These are phyloP conservation scores for Myiothlypis coronata DNA, from an alignment of 2,797 vertebrate genomes.

Conservation along the genomic window DNA sequence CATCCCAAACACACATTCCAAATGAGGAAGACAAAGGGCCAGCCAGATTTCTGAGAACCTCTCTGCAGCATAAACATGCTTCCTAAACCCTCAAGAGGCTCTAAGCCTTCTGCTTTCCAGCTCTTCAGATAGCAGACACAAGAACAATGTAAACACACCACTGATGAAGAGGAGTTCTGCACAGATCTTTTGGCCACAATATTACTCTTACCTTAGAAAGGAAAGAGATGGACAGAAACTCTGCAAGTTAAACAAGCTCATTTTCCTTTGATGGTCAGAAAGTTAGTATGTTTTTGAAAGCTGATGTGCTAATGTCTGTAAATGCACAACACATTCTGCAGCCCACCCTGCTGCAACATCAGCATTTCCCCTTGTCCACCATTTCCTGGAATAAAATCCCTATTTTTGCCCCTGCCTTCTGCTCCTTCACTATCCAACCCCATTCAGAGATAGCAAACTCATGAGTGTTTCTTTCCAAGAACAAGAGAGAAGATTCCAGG, in stretches of 20 bases:
- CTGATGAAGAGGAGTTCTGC: background rate
- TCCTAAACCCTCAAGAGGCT: background rate
- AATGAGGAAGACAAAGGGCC: background rate
- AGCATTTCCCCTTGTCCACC: background rate
- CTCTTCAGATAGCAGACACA: background rate
- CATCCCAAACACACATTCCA: background rate
- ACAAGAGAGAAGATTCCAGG: background rate
- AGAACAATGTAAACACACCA: fast-evolving
- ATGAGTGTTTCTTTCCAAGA: background rate
- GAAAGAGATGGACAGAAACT: background rate
- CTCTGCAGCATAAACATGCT: background rate
- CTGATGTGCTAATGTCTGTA: background rate
- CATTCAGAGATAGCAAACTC: background rate
- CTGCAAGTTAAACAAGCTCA: background rate
- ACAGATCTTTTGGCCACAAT: background rate
- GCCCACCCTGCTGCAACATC: background rate
- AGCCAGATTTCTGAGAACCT: background rate
- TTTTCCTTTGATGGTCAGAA: background rate
- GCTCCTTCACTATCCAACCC: background rate
- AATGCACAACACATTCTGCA: fast-evolving
- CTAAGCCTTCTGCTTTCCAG: background rate
- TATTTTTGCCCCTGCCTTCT: background rate
- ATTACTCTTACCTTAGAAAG: background rate
- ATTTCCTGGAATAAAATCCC: background rate
- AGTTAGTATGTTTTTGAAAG: background rate